Base-by-base conservation (phyloP, 2,797 vertebrate species). In the Salarias fasciatus region DNA sequence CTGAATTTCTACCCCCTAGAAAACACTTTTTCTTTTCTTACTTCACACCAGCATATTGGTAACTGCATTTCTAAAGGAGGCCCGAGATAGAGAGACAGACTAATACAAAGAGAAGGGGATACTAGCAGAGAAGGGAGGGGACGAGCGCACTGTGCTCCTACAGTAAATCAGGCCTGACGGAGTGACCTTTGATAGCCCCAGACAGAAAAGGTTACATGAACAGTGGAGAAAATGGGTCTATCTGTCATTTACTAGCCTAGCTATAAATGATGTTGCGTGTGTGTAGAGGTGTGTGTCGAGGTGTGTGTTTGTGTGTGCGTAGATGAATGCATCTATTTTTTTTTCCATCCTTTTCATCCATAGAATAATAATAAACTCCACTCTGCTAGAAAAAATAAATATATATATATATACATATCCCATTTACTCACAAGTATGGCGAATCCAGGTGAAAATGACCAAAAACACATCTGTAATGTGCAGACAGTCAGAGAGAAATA, bases 181-280 rank as follows among this genome's bases (percentile, higher is more conserved):
- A 62, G 74, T 90, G 86, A 92, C 90, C 91, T 92, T 91, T 91
- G 69, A 86, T 80, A 79, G 80, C 66, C 69, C 65, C 78, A 82
- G 87, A 89, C 87, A 88, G 85, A 85, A 89, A 92, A 92, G 90
- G 90, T 89, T 85, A 86, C 67, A 79, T 77, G 81, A 88, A 69
- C 45, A 37, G 63, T 66, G 24, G 29, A 63, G 77, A 87, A 87
- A 90, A 86, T 80, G 60, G 77, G 81, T 66, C 67, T 77, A 78
- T 84, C 83, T 88, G 84, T 88, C 86, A 89, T 70, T 88, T 86
- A 84, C 70, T 51, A 74, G 69, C 62, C 37, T 24, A 67, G 65
- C 79, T 71, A 71, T 82, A 88, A 83, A 86, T 80, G 56, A 67
- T 69, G 28, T 4, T 49, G 35, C 28, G 51, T 28, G 8, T 36